Evolutionary conservation across 2,888 invertebrate species (phyloP).

Genomic region (Coenonympha glycerion): DNA sequence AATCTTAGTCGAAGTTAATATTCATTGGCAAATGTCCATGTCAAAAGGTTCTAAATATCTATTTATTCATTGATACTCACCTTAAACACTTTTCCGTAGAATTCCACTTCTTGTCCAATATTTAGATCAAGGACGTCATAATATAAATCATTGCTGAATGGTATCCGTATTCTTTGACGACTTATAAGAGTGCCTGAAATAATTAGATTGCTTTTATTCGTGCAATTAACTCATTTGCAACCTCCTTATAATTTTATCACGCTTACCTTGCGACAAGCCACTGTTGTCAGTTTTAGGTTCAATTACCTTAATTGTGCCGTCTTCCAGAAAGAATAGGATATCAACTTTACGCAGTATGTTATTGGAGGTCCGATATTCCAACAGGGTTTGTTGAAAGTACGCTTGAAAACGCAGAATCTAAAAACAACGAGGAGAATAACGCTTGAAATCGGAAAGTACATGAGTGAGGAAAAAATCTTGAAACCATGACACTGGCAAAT

Average conservation of each 20-base stretch:
- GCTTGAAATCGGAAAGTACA: too few relatives aligned
- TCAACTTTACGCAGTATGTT: slow-evolving; percentile 86
- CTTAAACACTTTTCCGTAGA: slow-evolving; percentile 85
- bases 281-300: slow-evolving; percentile 90
- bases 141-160: slow-evolving; percentile 84
- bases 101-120: slow-evolving; percentile 84
- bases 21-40: too few relatives aligned
- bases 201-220: too few relatives aligned
- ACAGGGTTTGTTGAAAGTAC: slow-evolving; percentile 86
- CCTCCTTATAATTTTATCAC: too few relatives aligned
- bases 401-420: slow-evolving; percentile 86
- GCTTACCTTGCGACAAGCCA: slow-evolving; percentile 88
- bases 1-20: too few relatives aligned
- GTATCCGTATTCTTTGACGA: slow-evolving; percentile 87
- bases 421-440: too few relatives aligned
- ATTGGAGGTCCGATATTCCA: slow-evolving; percentile 81
- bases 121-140: slow-evolving; percentile 92
- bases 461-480: too few relatives aligned
- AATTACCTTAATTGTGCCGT: slow-evolving; percentile 90
- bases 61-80: slow-evolving; percentile 33
- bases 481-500: too few relatives aligned
- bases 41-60: too few relatives aligned
- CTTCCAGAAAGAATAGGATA: slow-evolving; percentile 91
- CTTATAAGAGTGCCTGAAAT: slow-evolving; percentile 84
- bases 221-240: too few relatives aligned